A percentile compares a stretch with the other conserved stretches of the same genome.
Evolutionary conservation across 2,797 vertebrate genomes (phyloP).

Genomic region (Eulemur albifrons): DNA sequence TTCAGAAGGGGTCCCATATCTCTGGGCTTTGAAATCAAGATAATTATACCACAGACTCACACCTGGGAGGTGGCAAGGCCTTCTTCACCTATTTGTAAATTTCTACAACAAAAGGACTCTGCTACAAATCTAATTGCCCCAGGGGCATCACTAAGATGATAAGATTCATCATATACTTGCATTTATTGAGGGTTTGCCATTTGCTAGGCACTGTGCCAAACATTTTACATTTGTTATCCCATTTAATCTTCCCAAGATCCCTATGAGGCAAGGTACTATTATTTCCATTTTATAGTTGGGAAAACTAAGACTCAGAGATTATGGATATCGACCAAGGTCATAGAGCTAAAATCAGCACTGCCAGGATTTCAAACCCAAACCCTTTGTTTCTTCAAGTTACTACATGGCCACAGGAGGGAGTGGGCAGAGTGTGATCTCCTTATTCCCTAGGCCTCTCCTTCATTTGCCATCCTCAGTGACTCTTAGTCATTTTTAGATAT

Average conservation of each 20-base stretch:
- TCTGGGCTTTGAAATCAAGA: background rate
- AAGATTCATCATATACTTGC: background rate
- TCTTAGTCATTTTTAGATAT: constrained; percentile 54
- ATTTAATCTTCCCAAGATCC: background rate
- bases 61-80: background rate
- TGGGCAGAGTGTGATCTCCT: background rate
- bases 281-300: background rate
- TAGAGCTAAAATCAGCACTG: background rate
- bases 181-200: background rate
- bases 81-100: background rate
- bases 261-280: background rate
- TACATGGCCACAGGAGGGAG: background rate
- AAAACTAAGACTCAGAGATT: background rate
- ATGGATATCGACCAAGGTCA: background rate
- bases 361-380: constrained; percentile 8
- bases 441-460: constrained; percentile 43
- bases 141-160: background rate
- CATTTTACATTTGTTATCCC: background rate
- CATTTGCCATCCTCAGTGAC: constrained; percentile 28
- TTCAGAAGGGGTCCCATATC: background rate
- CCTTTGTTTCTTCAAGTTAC: constrained; percentile 9
- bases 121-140: background rate
- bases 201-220: background rate
- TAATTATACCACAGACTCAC: background rate
- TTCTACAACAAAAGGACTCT: constrained; percentile 30